Base-by-base conservation (phyloP, 2,113 vertebrate genomes). In the Crotalus tigris region DNA sequence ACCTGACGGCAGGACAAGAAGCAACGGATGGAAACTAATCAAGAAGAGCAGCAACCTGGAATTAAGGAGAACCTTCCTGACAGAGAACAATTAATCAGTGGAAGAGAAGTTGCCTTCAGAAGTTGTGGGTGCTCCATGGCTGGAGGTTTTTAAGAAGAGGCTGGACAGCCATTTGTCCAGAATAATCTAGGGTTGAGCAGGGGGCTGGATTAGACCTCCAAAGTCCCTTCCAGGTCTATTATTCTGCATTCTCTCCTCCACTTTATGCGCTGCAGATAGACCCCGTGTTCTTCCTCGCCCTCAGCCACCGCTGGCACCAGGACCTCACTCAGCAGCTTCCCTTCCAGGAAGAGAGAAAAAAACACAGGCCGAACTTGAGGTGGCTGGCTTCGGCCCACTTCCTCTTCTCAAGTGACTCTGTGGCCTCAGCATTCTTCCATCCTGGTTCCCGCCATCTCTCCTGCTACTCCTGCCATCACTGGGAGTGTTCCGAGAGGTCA, bases 351-450 rank as follows among this genome's bases (percentile, higher is more conserved):
- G 69, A 81, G 69, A 39, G 2, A 8, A 6, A 17, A 39, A 39
- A 39, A 39, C 33, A 8, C 5, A 8, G 87, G 91, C 21, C 0
- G 24, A 0, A 44, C 5, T 91, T 94, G n/a, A 29, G 81, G 5
- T 0, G 59, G 89, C 59, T 17, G 49, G 51, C 33, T 5, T 10
- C 2, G 12, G 54, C 55, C 39, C 26, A 29, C 54, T 91, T 51
- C 54, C 24, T 15, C 53, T 55, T 39, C 57, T 46, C 39, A n/a
- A 94, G 94, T 93, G 87, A 92, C 93, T 93, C 69, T 17, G 46
- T 69, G 94, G 95, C 95, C 92, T 69, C 95, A 95, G 96, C 46
- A 5, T 93, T 94, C 95, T 95, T 96, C 29, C 94, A 95, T 94
- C 96, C 94, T 92, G 94, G 94, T 95, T 96, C 91, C 64, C 0